phyloP scores from a whole-genome alignment of 2,113 vertebrate species.

The Brachypodius melanocephalos region DNA sequence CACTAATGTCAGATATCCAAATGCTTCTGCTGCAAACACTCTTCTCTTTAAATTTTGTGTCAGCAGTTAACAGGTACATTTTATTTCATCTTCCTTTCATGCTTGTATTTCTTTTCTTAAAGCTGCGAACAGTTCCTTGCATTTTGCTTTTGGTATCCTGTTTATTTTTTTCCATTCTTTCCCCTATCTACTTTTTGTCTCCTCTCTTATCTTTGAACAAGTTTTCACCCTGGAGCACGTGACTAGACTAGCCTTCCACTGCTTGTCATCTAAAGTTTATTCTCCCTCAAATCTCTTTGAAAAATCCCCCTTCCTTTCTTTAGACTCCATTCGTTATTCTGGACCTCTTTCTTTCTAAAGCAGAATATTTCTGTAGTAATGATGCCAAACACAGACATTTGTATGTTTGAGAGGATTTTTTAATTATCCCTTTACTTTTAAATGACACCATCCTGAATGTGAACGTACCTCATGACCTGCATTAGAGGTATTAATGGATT shows the following conservation, averaged over 20 bases:
- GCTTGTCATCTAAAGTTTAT: not conserved
- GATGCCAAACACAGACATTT: not conserved
- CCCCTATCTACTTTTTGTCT: not conserved
- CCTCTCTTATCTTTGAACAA: not conserved
- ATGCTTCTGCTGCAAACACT: not conserved
- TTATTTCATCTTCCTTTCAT: not conserved
- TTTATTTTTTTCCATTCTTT: not conserved
- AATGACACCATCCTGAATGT: not conserved
- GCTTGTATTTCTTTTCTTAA: not conserved
- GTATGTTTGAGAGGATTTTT: not conserved
- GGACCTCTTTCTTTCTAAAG: not conserved
- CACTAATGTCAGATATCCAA: not conserved
- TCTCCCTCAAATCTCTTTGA: slow-evolving; percentile 27
- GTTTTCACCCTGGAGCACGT: not conserved
- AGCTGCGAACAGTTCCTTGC: not conserved
- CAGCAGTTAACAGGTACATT: not conserved
- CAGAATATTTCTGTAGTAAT: not conserved
- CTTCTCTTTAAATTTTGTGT: not conserved
- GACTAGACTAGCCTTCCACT: not conserved
- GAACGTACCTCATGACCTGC: not conserved
- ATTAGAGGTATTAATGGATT: not conserved
- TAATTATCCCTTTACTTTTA: not conserved
- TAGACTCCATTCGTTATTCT: not conserved
- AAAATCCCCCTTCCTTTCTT: not conserved
- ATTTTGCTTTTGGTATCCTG: not conserved